These are phyloP conservation scores for Oscheius myriophilus DNA, from an alignment of 2,888 invertebrate species.

Conservation along the genomic window DNA sequence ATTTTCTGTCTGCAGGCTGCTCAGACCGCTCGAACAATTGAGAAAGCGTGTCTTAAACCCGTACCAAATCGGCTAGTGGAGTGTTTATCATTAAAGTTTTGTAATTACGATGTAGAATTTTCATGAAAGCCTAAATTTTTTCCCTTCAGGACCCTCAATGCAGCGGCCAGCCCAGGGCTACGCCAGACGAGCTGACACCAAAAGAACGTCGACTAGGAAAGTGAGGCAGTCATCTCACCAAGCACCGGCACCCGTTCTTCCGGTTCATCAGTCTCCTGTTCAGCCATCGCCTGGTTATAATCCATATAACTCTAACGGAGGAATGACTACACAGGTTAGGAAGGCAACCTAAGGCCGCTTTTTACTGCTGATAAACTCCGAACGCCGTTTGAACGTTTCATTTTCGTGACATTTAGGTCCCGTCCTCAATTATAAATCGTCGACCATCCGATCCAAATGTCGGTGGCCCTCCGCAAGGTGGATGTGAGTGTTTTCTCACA, in stretches of 20 bases:
- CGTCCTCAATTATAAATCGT: background rate
- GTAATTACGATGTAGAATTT: too few relatives aligned
- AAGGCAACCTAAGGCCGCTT: too few relatives aligned
- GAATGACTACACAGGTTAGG: too few relatives aligned
- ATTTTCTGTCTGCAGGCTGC: too few relatives aligned
- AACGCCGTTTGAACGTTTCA: too few relatives aligned
- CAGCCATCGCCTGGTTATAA: background rate
- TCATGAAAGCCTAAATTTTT: too few relatives aligned
- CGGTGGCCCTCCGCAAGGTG: background rate
- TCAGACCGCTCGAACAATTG: too few relatives aligned
- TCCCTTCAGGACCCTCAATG: constrained; percentile 55
- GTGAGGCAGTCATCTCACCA: background rate
- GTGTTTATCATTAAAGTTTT: too few relatives aligned
- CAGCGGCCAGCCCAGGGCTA: constrained; percentile 52
- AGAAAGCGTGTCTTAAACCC: too few relatives aligned
- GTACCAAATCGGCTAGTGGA: too few relatives aligned
- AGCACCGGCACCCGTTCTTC: constrained; percentile 3
- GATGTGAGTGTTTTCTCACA: constrained; percentile 13
- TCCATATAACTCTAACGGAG: background rate
- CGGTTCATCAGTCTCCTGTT: constrained; percentile 31
- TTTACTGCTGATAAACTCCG: background rate
- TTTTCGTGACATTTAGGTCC: background rate
- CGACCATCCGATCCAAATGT: background rate
- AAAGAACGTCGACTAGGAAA: constrained; percentile 35
- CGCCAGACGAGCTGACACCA: constrained; percentile 53